phyloP scores from a whole-genome alignment of 92 coral and sea anemone species.

The Siderastrea siderea region DNA sequence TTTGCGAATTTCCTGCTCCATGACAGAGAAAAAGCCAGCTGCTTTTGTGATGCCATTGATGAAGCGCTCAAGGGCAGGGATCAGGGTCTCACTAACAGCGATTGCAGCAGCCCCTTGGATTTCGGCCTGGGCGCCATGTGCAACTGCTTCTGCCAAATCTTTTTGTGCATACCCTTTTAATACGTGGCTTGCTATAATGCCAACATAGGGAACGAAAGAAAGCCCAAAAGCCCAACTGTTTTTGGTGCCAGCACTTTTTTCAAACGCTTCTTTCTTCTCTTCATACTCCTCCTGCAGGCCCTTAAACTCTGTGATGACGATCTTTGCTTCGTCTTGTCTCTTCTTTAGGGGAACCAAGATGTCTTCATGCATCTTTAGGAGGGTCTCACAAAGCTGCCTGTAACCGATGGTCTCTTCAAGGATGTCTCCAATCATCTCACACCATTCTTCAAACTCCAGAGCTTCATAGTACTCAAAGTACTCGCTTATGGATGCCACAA shows the following conservation, averaged over 20 bases:
- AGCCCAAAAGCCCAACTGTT: slow-evolving; percentile 62
- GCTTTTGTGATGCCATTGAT: slow-evolving; percentile 66
- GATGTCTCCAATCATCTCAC: slow-evolving; percentile 37
- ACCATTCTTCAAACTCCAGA: slow-evolving; percentile 65
- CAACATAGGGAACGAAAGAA: slow-evolving; percentile 63
- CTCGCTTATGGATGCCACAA: slow-evolving; percentile 46
- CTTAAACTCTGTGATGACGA: slow-evolving; percentile 45
- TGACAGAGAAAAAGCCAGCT: slow-evolving; percentile 65
- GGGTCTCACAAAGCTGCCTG: slow-evolving; percentile 29
- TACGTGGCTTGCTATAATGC: not conserved
- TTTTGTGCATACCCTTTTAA: slow-evolving; percentile 1
- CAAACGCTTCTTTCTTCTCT: slow-evolving; percentile 35
- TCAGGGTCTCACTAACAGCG: slow-evolving; percentile 20
- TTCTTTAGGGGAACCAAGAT: slow-evolving; percentile 49
- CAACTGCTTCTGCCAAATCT: slow-evolving; percentile 62
- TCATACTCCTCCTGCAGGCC: slow-evolving; percentile 42
- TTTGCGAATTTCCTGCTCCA: slow-evolving; percentile 54
- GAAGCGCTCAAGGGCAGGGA: slow-evolving; percentile 66
- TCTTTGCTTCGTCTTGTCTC: slow-evolving; percentile 56
- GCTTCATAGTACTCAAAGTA: slow-evolving; percentile 60
- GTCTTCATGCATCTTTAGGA: slow-evolving; percentile 46
- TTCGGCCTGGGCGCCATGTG: slow-evolving; percentile 35
- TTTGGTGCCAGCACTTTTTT: slow-evolving; percentile 34
- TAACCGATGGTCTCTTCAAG: slow-evolving; percentile 45
- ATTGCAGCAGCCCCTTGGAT: slow-evolving; percentile 54